A percentile compares a stretch with the other conserved stretches of the same genome.
Conservation (phyloP, 2,797 vertebrate genomes). For the Eremophila alpestris region DNA sequence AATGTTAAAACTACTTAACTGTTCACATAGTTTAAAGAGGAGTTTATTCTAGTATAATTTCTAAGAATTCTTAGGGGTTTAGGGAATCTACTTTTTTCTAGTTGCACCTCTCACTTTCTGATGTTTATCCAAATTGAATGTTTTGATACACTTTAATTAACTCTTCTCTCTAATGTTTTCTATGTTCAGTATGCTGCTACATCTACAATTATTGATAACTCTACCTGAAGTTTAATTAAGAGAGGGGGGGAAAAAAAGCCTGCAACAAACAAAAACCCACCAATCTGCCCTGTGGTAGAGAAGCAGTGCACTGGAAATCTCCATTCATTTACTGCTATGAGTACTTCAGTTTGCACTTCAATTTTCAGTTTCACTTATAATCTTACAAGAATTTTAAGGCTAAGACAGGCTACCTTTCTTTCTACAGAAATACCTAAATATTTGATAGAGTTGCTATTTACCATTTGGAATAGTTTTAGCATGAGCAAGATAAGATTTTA, state of each 20-base stretch:
- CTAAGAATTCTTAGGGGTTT: neutral
- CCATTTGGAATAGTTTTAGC: neutral
- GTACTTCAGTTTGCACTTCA: neutral
- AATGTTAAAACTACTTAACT: neutral
- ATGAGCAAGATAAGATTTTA: neutral
- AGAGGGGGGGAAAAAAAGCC: accelerated
- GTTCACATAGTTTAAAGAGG: neutral
- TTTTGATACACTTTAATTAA: neutral
- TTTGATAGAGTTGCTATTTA: neutral
- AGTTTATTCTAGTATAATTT: neutral
- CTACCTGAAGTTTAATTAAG: neutral
- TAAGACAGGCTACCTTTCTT: neutral
- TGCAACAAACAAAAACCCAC: neutral
- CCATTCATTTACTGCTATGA: neutral
- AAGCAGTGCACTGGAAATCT: neutral
- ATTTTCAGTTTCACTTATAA: neutral
- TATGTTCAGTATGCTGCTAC: neutral
- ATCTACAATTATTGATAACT: neutral
- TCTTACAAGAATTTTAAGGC: neutral
- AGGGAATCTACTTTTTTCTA: neutral
- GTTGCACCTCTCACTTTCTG: neutral
- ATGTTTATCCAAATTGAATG: neutral
- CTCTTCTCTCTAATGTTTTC: neutral
- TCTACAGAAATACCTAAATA: neutral
- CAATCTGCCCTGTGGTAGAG: neutral